Base-by-base conservation (phyloP, 2,113 vertebrate genomes). In the Xenopus laevis region DNA sequence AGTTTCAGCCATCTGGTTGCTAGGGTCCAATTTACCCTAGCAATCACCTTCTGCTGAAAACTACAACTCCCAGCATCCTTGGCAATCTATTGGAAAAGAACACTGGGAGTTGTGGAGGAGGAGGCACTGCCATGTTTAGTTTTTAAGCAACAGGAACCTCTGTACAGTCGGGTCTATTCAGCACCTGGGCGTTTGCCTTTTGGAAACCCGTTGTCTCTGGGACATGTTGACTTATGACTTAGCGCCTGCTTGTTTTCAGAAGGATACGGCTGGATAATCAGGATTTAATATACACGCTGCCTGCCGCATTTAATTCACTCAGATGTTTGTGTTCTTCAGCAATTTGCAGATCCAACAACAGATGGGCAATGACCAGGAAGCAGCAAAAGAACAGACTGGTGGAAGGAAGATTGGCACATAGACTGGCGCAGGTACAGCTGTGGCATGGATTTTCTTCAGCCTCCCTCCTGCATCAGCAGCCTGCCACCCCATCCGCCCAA, bases 341-440 rank as follows among this genome's bases (percentile, higher is more conserved):
- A 92, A 74, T 90, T 90, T 91, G 82, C 84, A 86, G 88, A 89
- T 87, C 88, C 87, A 85, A 83, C 85, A 84, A 88, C 92, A 94
- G 92, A 93, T 94, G 93, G 86, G 79, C 78, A 40, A 92, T 83
- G 89, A 90, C 89, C 86, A 86, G 92, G 91, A 87, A 90, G 86
- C 89, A 80, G 86, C 85, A 79, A 16, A 78, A 83, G 88, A 92
- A 90, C 90, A 93, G 92, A 88, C 91, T 87, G 90, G 86, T 79
- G 0, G 84, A 86, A 90, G 89, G 86, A 84, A 86, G 86, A 74
- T 87, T 92, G 92, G 91, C 92, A 88, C 79, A 83, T 84, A 89
- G 89, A 92, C 89, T 91, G 90, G 85, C 83, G 86, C 88, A 89
- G 88, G 90, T 91, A 90, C 92, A 93, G 92, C 91, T 93, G 90